Evolutionary conservation across 2,888 invertebrate genomes (phyloP), one percentile per base, ranked within the genome.

Genomic region (Cosmia trapezina): DNA sequence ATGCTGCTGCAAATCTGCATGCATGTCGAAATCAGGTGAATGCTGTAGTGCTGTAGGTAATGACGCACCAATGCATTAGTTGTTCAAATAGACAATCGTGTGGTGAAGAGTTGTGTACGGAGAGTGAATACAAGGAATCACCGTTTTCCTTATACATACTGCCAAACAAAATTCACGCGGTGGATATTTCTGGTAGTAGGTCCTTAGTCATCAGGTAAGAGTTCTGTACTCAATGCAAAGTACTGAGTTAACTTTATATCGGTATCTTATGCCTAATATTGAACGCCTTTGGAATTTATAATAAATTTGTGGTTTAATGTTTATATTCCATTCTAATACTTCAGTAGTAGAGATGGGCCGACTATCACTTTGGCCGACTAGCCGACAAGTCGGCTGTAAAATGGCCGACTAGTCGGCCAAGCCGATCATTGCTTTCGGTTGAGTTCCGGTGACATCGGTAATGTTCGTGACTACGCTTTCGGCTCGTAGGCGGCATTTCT

Each of bases 61-160:
- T 79, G 69, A 79, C 69, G 68, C 74, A 79, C n/a, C 47, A 19
- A n/a, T 51, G 43, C 80, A 79, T 79, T 79, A 79, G 54, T 56
- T 63, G 70, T 70, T 80, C 66, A 79, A 79, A 80, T 74, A 79
- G 74, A 79, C 65, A 79, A 45, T 66, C 41, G 17, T 74, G 74
- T 47, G 79, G 68, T 68, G 51, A 73, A n/a, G 64, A 61, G 4
- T 61, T 76, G 70, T 63, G 43, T 53, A 53, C 56, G 22, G 41
- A 62, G 71, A 61, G 0, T 62, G 61, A 56, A 71, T 63, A 67
- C 77, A 66, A 22, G 59, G 66, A 66, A 66, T n/a, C 54, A 14
- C 17, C 0, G 37, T 79, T 75, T 74, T 79, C 80, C 80, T 79
- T 51, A 70, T 70, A 28, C 28, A 28, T 28, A n/a, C 62, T 74